Evolutionary conservation across 2,888 invertebrate genomes (phyloP).

Genomic region (Lepidochitona cinerea): DNA sequence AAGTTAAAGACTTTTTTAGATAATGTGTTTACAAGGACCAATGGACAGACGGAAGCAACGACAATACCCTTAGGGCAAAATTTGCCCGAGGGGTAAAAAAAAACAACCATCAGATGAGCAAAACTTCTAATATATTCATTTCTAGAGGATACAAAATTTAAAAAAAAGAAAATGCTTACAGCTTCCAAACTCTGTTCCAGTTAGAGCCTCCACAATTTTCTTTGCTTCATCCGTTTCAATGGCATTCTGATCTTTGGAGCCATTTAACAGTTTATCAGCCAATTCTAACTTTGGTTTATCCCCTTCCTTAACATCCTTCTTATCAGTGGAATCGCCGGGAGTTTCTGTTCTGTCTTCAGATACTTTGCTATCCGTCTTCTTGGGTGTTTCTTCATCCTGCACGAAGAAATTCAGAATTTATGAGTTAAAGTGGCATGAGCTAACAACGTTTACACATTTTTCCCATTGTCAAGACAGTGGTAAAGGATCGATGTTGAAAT

Average conservation of each 20-base stretch:
- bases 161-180: constrained; percentile 34
- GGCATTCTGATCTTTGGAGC: background rate
- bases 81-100: too few species aligned
- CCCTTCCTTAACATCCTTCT: background rate
- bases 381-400: background rate
- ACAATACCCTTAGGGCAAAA: too few species aligned
- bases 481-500: too few species aligned
- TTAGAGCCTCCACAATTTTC: constrained; percentile 91
- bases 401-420: background rate
- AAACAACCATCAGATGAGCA: too few species aligned
- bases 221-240: constrained; percentile 84
- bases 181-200: constrained; percentile 79
- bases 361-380: background rate
- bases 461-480: too few species aligned
- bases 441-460: too few species aligned
- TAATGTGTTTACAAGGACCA: too few species aligned
- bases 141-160: too few species aligned
- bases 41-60: too few species aligned
- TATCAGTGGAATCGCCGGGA: background rate
- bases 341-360: background rate
- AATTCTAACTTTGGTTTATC: background rate
- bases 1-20: too few species aligned
- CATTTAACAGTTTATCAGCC: background rate
- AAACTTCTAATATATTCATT: too few species aligned
- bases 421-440: too few species aligned